These are phyloP conservation scores for Drosophila mercatorum DNA, from an alignment of 2,888 invertebrate genomes.

Conservation along the genomic window DNA sequence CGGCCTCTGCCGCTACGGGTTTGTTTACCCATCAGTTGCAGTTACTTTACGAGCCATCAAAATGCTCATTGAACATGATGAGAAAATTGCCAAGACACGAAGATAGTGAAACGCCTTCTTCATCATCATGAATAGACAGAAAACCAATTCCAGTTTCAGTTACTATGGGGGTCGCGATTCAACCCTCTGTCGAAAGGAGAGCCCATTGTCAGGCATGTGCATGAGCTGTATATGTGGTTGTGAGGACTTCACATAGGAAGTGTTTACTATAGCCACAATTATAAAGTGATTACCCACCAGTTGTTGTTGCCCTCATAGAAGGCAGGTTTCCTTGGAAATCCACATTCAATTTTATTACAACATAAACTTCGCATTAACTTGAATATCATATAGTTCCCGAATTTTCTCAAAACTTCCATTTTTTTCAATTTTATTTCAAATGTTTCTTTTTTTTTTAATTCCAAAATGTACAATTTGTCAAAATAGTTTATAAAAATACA, in stretches of 20 bases:
- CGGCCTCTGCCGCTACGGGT: constrained; percentile 37
- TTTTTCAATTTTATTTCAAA: constrained; percentile 40
- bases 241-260: constrained; percentile 46
- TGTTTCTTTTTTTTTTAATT: background rate
- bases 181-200: constrained; percentile 34
- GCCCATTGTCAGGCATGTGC: constrained; percentile 45
- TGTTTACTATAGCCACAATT: constrained; percentile 66
- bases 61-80: constrained; percentile 56
- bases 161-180: constrained; percentile 18
- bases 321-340: constrained; percentile 45
- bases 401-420: constrained; percentile 4
- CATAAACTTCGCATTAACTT: constrained; percentile 15
- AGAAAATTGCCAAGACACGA: constrained; percentile 67
- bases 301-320: constrained; percentile 1
- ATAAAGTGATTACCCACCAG: constrained; percentile 68
- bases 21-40: constrained; percentile 64
- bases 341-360: constrained; percentile 39
- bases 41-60: constrained; percentile 62
- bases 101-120: constrained; percentile 50
- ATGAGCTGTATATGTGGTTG: constrained; percentile 35
- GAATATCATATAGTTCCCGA: constrained; percentile 5
- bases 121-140: constrained; percentile 56
- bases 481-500: constrained; percentile 48
- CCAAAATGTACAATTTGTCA: constrained; percentile 24
- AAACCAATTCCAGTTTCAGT: constrained; percentile 46